phyloP scores from a whole-genome alignment of 2,888 invertebrate genomes.

The Crossocerus cetratus region DNA sequence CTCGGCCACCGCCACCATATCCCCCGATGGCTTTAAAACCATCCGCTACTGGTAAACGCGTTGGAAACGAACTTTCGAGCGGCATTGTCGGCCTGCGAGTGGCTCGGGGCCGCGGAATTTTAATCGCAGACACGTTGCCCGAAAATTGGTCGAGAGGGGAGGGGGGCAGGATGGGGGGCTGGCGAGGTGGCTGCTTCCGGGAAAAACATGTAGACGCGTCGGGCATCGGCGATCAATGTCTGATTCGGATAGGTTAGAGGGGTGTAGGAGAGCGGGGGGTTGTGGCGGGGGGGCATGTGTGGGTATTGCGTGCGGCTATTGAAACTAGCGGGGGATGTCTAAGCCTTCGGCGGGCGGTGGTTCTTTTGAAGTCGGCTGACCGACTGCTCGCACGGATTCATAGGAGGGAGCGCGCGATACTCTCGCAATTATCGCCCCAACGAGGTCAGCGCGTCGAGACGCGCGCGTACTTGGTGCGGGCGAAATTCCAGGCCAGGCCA shows the following conservation, averaged over 20 bases:
- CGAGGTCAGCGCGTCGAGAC: too few species aligned
- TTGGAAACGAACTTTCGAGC: conserved; percentile 58
- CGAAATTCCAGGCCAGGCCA: neutral
- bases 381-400: too few species aligned
- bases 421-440: too few species aligned
- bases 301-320: too few species aligned
- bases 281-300: neutral
- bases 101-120: conserved; percentile 50
- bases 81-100: conserved; percentile 53
- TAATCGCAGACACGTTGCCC: conserved; percentile 46
- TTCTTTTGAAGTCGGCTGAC: too few species aligned
- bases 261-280: neutral
- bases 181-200: neutral
- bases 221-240: conserved; percentile 5
- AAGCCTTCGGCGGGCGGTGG: too few species aligned
- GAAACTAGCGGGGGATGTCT: too few species aligned
- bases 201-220: neutral
- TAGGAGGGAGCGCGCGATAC: too few species aligned
- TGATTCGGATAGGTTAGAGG: neutral
- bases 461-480: neutral
- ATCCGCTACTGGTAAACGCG: conserved; percentile 58
- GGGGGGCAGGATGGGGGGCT: too few species aligned
- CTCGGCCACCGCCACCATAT: conserved; percentile 15
- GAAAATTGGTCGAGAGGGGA: conserved; percentile 27
- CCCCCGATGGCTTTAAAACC: conserved; percentile 60